Base-by-base conservation (phyloP, 1,140 invertebrate genomes). In the Papilio glaucus region DNA sequence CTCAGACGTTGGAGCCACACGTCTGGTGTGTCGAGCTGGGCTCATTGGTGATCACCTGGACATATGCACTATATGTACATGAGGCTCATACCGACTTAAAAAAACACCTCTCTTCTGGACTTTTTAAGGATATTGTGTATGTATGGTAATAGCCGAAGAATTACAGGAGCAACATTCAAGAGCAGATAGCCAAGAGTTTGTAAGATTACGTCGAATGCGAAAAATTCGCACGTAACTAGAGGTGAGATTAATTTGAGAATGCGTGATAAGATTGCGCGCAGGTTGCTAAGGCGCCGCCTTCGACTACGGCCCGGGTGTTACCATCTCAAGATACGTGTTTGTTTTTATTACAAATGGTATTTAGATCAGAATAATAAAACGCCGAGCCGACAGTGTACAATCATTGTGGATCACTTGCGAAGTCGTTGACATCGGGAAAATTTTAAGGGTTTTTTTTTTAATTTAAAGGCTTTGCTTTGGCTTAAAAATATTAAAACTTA, bases 181-280 rank as follows among this genome's bases (percentile, higher is more conserved):
- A 49, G 45, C 1, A 57, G 10, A 21, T 24, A 53, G 3, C 24
- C 24, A 18, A 13, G 21, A 24, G n/a, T 9, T 18, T 12, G 49
- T 57, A 57, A 26, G 49, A 57, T 57, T 57, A 57, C 49, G 21
- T 57, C 21, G 12, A 65, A 65, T 65, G 62, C 62, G 62, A 65
- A 65, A 65, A 41, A 65, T 65, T 65, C 38, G 62, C 62, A 12
- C 62, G 33, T 41, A 65, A 65, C 41, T 37, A 41, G 62, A 33
- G 8, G 15, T 24, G 37, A 37, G 62, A 65, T 65, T 65, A 65
- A 41, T 39, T 41, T 6, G 8, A 65, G 62, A 65, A 65, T 39
- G 33, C 15, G 10, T 3, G 33, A 65, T 65, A 39, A 57, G 33
- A 65, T 65, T 65, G 62, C 13, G 15, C 61, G 15, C 10, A 38